Evolutionary conservation across 1,140 invertebrate species (phyloP).

Genomic region (Neodiprion fabricii): DNA sequence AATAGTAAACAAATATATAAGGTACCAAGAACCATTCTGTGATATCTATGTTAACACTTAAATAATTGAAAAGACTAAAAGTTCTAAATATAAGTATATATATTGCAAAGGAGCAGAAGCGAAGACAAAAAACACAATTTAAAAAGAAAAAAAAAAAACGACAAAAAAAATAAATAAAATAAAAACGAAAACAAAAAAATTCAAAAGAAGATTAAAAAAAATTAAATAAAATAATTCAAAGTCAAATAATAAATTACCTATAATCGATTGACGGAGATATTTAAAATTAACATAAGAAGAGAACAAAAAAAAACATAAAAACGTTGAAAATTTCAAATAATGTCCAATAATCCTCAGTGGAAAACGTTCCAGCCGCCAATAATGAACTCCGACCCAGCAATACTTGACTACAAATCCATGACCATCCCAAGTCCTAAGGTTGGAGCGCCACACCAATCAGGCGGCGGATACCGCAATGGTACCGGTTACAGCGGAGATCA

Average conservation of each 20-base stretch:
- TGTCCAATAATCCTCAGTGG: constrained; percentile 91
- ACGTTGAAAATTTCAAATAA: constrained; percentile 51
- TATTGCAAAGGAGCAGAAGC: constrained; percentile 35
- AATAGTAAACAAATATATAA: constrained; percentile 58
- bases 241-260: constrained; percentile 35
- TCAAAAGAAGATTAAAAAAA: constrained; percentile 21
- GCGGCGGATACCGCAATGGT: constrained; percentile 58
- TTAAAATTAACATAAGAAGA: constrained; percentile 33
- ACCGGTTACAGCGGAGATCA: constrained; percentile 56
- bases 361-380: constrained; percentile 88
- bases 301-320: constrained; percentile 24
- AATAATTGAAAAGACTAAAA: constrained; percentile 62
- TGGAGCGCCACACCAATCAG: constrained; percentile 45
- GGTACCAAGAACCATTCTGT: constrained; percentile 64
- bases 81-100: constrained; percentile 57
- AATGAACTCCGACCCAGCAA: constrained; percentile 75
- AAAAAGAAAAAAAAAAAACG: constrained; percentile 32
- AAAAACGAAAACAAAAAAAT: constrained; percentile 22
- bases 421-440: constrained; percentile 59
- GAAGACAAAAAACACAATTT: constrained; percentile 40
- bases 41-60: constrained; percentile 64
- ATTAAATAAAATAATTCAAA: constrained; percentile 20
- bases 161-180: constrained; percentile 22
- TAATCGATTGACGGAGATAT: constrained; percentile 40
- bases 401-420: constrained; percentile 75